Base-by-base conservation (phyloP, 2,113 vertebrate genomes). In the Tichodroma muraria region DNA sequence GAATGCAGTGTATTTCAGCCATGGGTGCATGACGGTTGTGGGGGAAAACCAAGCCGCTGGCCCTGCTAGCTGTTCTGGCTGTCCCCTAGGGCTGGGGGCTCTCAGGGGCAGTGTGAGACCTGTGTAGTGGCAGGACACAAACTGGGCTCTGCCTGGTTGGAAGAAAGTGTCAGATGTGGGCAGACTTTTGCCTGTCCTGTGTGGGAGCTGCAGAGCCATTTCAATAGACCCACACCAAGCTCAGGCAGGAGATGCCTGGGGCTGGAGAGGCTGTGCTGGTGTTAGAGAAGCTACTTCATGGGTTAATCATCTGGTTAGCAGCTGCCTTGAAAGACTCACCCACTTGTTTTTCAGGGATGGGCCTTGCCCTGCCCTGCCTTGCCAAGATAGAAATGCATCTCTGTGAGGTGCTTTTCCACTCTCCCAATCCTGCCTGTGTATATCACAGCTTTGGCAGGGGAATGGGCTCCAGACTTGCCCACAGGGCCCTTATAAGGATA, bases 171-270 rank as follows among this genome's bases (percentile, higher is more conserved):
- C 25, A 6, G 28, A 9, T 57, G 23, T 12, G 21, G 38, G 31
- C 38, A 68, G 52, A 28, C 18, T 72, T 88, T 52, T 64, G 19
- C 40, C 17, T 5, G 3, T 56, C 30, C 28, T 53, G 17, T 2
- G 0, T 27, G 22, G 13, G 22, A 73, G 25, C 31, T 49, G 42
- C 60, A 19, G 17, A 35, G 21, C 37, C 8, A 4, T 38, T 52
- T 35, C 2, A 1, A 69, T 49, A 37, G 18, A n/a, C 10, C 21
- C 6, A 3, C 1, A 7, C 18, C 4, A 2, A 42, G 12, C 3
- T 33, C 50, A 38, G 60, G 54, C 88, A 66, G 33, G 31, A 66
- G 38, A 28, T 5, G 2, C 11, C 19, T 42, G 49, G 13, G 18
- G 7, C 17, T 59, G 28, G 44, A 72, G 31, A 72, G 8, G 49